Evolutionary conservation across 2,113 vertebrate genomes (phyloP).

Genomic region (Dipodomys merriami): DNA sequence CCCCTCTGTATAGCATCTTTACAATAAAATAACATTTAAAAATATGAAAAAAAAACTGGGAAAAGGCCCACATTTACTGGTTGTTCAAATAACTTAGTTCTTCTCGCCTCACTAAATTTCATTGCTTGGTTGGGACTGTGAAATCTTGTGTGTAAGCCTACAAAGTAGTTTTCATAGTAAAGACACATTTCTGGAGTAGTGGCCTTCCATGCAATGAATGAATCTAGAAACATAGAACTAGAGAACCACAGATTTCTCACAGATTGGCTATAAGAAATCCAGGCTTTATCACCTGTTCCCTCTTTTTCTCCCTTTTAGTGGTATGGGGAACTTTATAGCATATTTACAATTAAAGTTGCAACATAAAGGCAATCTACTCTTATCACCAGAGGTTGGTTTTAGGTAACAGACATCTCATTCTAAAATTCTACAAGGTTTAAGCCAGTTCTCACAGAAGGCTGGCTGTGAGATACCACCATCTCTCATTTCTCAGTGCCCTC

Average conservation of each 20-base stretch:
- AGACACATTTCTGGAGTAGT: constrained; percentile 1
- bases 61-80: constrained; percentile 49
- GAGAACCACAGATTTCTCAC: no score
- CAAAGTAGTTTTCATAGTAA: not conserved
- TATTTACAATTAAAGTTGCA: not conserved
- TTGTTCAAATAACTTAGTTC: constrained; percentile 60
- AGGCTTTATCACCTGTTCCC: not conserved
- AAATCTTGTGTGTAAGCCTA: not conserved
- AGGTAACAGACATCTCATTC: not conserved
- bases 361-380: not conserved
- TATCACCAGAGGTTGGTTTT: constrained; percentile 17
- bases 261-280: not conserved
- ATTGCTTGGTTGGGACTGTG: not conserved
- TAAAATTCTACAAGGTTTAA: constrained; percentile 10
- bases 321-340: not conserved
- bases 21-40: no score
- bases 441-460: not conserved
- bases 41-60: constrained; percentile 39
- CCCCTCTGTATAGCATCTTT: no score
- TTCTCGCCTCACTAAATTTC: constrained; percentile 39
- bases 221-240: not conserved
- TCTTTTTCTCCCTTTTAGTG: not conserved
- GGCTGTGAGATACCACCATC: not conserved
- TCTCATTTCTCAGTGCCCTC: not conserved
- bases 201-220: not conserved